phyloP scores from a whole-genome alignment of 2,888 invertebrate species.

The Meta bourneti region DNA sequence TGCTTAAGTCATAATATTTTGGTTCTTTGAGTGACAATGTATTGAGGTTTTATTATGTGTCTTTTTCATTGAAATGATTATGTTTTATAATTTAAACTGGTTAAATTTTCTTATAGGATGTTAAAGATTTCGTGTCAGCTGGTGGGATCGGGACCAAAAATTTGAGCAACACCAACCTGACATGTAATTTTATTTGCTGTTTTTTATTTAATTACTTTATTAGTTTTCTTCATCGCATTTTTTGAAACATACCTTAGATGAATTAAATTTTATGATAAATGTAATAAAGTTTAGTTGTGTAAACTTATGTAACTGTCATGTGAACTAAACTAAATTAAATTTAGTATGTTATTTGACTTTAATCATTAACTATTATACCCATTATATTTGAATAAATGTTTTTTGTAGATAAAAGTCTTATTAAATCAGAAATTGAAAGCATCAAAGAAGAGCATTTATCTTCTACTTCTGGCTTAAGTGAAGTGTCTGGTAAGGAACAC shows the following conservation, averaged over 20 bases:
- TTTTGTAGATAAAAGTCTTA: slow-evolving; percentile 64
- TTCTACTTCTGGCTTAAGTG: slow-evolving; percentile 40
- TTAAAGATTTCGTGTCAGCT: slow-evolving; percentile 49
- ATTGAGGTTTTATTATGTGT: too few species aligned
- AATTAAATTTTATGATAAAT: background rate
- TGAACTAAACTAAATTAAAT: background rate
- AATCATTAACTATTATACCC: background rate
- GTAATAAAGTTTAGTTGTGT: background rate
- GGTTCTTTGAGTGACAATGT: too few species aligned
- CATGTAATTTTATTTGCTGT: slow-evolving; percentile 26
- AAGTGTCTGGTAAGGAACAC: slow-evolving; percentile 42
- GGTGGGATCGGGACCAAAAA: slow-evolving; percentile 27
- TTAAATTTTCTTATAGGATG: slow-evolving; percentile 32
- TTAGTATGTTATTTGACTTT: background rate
- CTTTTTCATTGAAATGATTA: too few species aligned
- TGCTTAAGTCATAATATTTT: too few species aligned
- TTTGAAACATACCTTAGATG: background rate
- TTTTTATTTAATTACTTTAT: background rate
- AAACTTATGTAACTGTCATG: background rate
- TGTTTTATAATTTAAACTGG: background rate
- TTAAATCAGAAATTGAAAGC: slow-evolving; percentile 73
- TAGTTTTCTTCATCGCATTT: background rate
- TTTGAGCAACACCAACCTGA: slow-evolving; percentile 30
- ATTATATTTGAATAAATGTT: background rate
- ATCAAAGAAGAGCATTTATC: slow-evolving; percentile 72